phyloP scores from a whole-genome alignment of 2,888 invertebrate species.

The Salpingus planirostris region DNA sequence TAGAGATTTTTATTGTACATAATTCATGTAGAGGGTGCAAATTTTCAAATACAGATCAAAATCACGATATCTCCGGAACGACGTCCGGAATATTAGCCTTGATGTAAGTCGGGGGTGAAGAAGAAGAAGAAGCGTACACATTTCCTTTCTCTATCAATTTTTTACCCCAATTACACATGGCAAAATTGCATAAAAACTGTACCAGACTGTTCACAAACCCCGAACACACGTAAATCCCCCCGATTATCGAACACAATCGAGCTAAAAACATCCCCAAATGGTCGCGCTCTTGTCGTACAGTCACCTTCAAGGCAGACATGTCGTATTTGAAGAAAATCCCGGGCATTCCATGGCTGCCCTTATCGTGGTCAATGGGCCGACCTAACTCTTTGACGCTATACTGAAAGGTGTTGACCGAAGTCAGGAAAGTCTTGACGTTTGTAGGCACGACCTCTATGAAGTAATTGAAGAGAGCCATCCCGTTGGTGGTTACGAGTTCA shows the following conservation, averaged over 20 bases:
- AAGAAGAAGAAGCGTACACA: too few species aligned
- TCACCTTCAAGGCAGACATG: slow-evolving; percentile 80
- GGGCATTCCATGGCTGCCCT: slow-evolving; percentile 87
- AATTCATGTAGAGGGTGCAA: too few species aligned
- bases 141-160: too few species aligned
- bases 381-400: slow-evolving; percentile 89
- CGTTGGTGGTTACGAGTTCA: slow-evolving; percentile 64
- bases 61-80: too few species aligned
- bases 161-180: slow-evolving; percentile 30
- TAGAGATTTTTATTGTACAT: too few species aligned
- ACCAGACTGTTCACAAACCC: slow-evolving; percentile 41
- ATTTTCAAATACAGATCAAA: too few species aligned
- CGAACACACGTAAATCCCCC: slow-evolving; percentile 86
- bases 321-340: slow-evolving; percentile 96
- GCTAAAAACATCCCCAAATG: slow-evolving; percentile 71
- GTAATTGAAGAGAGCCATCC: slow-evolving; percentile 79
- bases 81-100: too few species aligned
- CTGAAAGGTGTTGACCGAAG: slow-evolving; percentile 73
- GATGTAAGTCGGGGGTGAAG: too few species aligned
- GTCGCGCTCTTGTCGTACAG: slow-evolving; percentile 71
- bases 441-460: slow-evolving; percentile 95
- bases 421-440: slow-evolving; percentile 72
- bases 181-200: slow-evolving; percentile 23
- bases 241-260: slow-evolving; percentile 82
- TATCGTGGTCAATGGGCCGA: slow-evolving; percentile 61